Percentiles rank a stretch among this genome's conserved stretches.
Conservation (phyloP, 1,140 invertebrate genomes). For the Aphelenchoides besseyi region DNA sequence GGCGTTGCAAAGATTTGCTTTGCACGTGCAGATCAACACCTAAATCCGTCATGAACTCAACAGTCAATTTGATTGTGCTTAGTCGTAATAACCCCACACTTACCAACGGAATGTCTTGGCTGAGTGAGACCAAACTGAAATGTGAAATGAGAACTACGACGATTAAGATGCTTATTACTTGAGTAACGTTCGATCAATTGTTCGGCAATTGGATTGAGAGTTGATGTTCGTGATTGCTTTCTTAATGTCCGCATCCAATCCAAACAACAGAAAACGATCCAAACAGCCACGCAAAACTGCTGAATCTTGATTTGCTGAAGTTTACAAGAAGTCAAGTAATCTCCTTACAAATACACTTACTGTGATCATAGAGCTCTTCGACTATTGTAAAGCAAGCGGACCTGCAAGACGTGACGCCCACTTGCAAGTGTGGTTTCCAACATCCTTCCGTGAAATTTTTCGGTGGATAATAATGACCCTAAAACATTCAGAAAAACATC, state of each 20-base stretch:
- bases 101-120: slow-evolving; percentile 25
- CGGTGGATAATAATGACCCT: slow-evolving; percentile 52
- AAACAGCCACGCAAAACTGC: slow-evolving; percentile 34
- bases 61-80: too few relatives aligned
- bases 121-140: slow-evolving; percentile 21
- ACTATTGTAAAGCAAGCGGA: slow-evolving; percentile 54
- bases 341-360: slow-evolving; percentile 18
- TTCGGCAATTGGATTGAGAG: slow-evolving; percentile 16
- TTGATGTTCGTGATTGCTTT: slow-evolving; percentile 16
- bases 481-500: too few relatives aligned
- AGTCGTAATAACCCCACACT: too few relatives aligned
- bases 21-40: slow-evolving; percentile 26
- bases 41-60: too few relatives aligned
- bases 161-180: too few relatives aligned
- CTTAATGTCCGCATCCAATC: slow-evolving; percentile 36
- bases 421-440: slow-evolving; percentile 40
- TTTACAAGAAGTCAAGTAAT: slow-evolving; percentile 9
- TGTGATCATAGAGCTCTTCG: slow-evolving; percentile 43
- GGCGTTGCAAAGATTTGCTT: slow-evolving; percentile 21
- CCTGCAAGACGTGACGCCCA: slow-evolving; percentile 37
- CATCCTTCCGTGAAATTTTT: slow-evolving; percentile 54
- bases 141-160: too few relatives aligned
- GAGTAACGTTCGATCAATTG: slow-evolving; percentile 25
- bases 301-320: slow-evolving; percentile 22
- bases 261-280: slow-evolving; percentile 28